phyloP scores from a whole-genome alignment of 2,113 vertebrate genomes.

The Drymodes brunneopygia region DNA sequence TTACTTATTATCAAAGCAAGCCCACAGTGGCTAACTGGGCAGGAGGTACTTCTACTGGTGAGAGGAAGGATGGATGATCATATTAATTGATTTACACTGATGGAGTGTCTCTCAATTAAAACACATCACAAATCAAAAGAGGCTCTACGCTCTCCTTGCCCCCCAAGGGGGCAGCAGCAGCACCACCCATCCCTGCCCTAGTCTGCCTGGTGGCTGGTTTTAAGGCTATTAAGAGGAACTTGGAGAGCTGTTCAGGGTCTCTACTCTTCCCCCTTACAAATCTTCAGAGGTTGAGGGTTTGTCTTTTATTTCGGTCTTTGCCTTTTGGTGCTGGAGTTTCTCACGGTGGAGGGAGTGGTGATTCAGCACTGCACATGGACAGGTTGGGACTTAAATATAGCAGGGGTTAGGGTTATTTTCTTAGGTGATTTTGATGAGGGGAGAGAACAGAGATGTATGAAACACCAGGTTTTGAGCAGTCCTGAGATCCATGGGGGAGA shows the following conservation, averaged over 20 bases:
- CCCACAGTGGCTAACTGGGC: neutral
- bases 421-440: neutral
- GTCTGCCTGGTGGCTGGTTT: neutral
- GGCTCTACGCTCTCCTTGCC: neutral
- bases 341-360: fast-evolving
- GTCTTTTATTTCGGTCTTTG: neutral
- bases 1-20: neutral
- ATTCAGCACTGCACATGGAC: neutral
- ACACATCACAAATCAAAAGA: neutral
- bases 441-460: neutral
- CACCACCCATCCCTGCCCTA: neutral
- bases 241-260: neutral
- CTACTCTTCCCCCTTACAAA: neutral
- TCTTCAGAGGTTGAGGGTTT: neutral
- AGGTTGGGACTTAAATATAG: neutral
- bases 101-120: neutral
- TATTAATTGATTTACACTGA: neutral
- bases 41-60: neutral
- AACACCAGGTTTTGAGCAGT: neutral
- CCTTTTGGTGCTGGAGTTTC: neutral
- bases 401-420: neutral
- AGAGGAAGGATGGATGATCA: neutral
- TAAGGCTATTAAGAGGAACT: neutral
- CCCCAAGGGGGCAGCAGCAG: neutral
- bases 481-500: fast-evolving